Evolutionary conservation across 2,113 vertebrate species (phyloP).

Genomic region (Nicator chloris): DNA sequence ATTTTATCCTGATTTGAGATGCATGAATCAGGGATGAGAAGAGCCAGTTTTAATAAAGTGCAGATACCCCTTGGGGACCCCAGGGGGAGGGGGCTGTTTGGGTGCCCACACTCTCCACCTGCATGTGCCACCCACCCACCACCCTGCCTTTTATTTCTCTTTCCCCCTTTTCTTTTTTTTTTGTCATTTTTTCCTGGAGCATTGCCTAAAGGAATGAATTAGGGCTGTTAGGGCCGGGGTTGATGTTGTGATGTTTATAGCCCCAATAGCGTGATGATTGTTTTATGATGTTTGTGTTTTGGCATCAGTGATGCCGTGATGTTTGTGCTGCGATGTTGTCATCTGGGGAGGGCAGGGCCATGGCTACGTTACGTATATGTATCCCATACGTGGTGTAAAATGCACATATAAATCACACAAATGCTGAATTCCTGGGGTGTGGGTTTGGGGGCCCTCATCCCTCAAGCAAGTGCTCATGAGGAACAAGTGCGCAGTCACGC

Average conservation of each 20-base stretch:
- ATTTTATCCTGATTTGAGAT: conserved; percentile 45
- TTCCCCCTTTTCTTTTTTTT: neutral
- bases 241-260: conserved; percentile 60
- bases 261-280: conserved; percentile 22
- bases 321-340: conserved; percentile 22
- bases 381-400: neutral
- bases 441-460: neutral
- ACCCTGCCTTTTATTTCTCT: neutral
- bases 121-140: neutral
- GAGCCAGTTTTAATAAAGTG: neutral
- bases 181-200: conserved; percentile 28
- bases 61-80: neutral
- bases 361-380: neutral
- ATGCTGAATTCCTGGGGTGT: neutral
- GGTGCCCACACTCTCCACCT: neutral
- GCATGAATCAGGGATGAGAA: conserved; percentile 24
- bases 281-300: conserved; percentile 60
- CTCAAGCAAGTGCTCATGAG: neutral
- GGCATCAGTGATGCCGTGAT: conserved; percentile 25
- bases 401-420: neutral
- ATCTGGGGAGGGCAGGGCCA: neutral
- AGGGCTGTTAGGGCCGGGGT: neutral
- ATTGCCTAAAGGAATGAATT: conserved; percentile 40
- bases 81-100: neutral
- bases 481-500: rapidly evolving